Evolutionary conservation across 1,140 invertebrate genomes (phyloP).

Genomic region (Euura saliciscinereae): DNA sequence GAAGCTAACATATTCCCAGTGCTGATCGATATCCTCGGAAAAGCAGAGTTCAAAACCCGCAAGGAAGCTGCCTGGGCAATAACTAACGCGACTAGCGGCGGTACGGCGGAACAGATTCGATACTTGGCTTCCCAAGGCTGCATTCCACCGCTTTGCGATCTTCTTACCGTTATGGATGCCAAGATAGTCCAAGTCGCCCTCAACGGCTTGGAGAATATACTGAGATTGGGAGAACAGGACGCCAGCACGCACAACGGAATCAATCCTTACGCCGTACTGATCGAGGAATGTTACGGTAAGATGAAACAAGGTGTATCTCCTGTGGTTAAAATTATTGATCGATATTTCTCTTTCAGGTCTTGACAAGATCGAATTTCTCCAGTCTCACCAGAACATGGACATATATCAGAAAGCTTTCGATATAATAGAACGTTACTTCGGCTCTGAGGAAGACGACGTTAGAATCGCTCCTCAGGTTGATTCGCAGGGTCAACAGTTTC

Average conservation of each 20-base stretch:
- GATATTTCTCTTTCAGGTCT: conserved; percentile 71
- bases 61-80: conserved; percentile 99
- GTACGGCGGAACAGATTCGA: conserved; percentile 89
- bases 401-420: conserved; percentile 97
- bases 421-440: conserved; percentile 96
- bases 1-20: conserved; percentile 95
- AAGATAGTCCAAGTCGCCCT: conserved; percentile 98
- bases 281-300: conserved; percentile 96
- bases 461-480: conserved; percentile 81
- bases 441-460: conserved; percentile 88
- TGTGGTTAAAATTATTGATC: conserved; percentile 10
- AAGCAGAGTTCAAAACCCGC: conserved; percentile 94
- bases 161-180: conserved; percentile 91
- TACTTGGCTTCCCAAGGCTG: conserved; percentile 75
- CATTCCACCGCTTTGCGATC: conserved; percentile 93
- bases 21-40: conserved; percentile 88
- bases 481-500: conserved; percentile 77
- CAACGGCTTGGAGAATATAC: conserved; percentile 95
- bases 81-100: conserved; percentile 96
- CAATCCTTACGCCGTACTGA: conserved; percentile 90
- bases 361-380: conserved; percentile 97
- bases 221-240: conserved; percentile 89
- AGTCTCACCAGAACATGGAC: conserved; percentile 95
- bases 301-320: neutral
- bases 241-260: conserved; percentile 69